Percentiles rank a stretch among this genome's conserved stretches.
phyloP scores from a whole-genome alignment of 2,888 invertebrate genomes.

The Acleris emargana region DNA sequence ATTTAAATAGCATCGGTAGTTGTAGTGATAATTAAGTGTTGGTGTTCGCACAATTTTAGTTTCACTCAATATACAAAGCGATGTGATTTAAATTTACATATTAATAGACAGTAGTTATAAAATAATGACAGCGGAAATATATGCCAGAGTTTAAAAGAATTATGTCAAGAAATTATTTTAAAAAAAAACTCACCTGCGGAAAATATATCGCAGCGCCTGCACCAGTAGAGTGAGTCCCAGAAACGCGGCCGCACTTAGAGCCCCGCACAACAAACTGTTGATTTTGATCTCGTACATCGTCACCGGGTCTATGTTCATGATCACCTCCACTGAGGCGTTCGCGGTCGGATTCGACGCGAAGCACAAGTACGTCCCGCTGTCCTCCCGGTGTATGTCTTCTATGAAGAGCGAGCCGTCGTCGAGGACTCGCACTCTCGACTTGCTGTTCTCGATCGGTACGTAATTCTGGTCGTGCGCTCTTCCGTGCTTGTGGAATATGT shows the following conservation, averaged over 20 bases:
- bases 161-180: too few relatives aligned
- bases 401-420: conserved; percentile 92
- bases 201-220: conserved; percentile 88
- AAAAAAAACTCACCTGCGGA: conserved; percentile 85
- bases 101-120: neutral
- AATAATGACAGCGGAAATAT: too few relatives aligned
- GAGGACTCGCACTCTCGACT: conserved; percentile 85
- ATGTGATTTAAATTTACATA: conserved; percentile 1
- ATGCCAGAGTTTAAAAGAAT: too few relatives aligned
- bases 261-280: conserved; percentile 92
- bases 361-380: conserved; percentile 94
- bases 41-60: too few relatives aligned
- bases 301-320: conserved; percentile 93
- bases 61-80: neutral
- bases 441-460: conserved; percentile 70
- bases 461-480: conserved; percentile 82
- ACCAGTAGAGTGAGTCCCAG: conserved; percentile 90
- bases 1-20: neutral
- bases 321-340: conserved; percentile 89
- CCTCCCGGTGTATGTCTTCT: conserved; percentile 87
- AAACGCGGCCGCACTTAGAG: conserved; percentile 90
- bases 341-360: conserved; percentile 93
- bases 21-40: neutral
- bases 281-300: conserved; percentile 93
- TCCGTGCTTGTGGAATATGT: conserved; percentile 87